phyloP scores from a whole-genome alignment of 2,888 invertebrate species.

The Eupithecia exiguata region DNA sequence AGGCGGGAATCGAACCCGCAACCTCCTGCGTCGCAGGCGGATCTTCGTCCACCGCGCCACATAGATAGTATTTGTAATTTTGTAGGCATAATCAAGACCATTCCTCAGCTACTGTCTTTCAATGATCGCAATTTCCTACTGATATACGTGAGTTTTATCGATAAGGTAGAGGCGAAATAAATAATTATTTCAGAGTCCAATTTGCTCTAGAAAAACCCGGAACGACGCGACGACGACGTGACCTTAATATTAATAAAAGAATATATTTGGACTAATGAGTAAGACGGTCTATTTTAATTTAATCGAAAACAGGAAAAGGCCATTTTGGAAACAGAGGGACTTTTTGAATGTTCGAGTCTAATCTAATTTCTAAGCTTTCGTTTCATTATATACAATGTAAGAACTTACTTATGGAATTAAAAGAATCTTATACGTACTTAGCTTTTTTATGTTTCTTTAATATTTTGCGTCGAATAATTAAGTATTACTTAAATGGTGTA shows the following conservation, averaged over 20 bases:
- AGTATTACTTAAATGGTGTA: no score
- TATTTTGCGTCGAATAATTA: no score
- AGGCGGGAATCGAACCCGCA: no score
- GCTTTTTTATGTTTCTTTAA: no score
- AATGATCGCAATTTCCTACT: not conserved
- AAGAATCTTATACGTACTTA: not conserved
- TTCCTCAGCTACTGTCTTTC: not conserved
- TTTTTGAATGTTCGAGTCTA: not conserved
- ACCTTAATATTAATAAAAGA: not conserved
- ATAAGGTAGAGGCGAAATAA: not conserved
- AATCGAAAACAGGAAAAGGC: not conserved
- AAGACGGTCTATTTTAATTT: not conserved
- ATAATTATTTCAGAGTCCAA: not conserved
- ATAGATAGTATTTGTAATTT: no score
- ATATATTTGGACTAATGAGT: conserved; percentile 5
- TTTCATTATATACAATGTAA: not conserved
- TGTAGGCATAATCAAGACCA: no score
- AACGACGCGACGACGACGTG: not conserved
- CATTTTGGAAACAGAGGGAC: not conserved
- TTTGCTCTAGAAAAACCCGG: not conserved
- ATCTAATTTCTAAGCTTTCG: not conserved
- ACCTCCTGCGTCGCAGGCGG: no score
- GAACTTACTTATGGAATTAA: not conserved
- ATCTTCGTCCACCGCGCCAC: no score
- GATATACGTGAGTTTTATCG: not conserved